Evolutionary conservation across 2,113 vertebrate species (phyloP).

Genomic region (Tringa solitaria): DNA sequence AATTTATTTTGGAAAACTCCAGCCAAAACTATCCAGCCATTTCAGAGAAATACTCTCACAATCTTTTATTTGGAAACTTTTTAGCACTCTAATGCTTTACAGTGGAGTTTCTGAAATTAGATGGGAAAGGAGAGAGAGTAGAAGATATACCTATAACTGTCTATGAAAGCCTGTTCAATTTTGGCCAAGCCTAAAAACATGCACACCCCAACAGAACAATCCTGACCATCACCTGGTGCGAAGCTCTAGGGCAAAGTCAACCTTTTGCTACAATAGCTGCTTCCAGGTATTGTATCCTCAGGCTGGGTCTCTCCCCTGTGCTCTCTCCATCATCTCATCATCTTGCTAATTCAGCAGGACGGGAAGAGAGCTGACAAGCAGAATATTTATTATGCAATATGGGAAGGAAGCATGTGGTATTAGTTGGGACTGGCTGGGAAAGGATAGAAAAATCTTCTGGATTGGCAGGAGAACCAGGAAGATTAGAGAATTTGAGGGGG

Average conservation of each 20-base stretch:
- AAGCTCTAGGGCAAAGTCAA: background rate
- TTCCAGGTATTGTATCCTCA: background rate
- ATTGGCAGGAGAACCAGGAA: background rate
- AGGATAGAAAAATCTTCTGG: background rate
- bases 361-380: background rate
- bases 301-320: background rate
- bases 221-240: background rate
- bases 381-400: background rate
- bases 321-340: background rate
- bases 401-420: background rate
- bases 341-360: background rate
- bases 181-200: background rate
- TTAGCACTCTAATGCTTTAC: background rate
- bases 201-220: background rate
- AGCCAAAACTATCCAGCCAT: slow-evolving; percentile 51
- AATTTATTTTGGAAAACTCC: slow-evolving; percentile 54
- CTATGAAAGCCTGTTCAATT: background rate
- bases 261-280: background rate
- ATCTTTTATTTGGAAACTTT: slow-evolving; percentile 57
- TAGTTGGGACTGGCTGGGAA: background rate
- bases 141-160: background rate
- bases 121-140: background rate
- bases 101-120: background rate
- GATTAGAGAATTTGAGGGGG: fast-evolving
- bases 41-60: slow-evolving; percentile 38